A percentile compares a stretch with the other conserved stretches of the same genome.
Evolutionary conservation across 1,140 invertebrate species (phyloP).

Genomic region (Anoplolepis gracilipes): DNA sequence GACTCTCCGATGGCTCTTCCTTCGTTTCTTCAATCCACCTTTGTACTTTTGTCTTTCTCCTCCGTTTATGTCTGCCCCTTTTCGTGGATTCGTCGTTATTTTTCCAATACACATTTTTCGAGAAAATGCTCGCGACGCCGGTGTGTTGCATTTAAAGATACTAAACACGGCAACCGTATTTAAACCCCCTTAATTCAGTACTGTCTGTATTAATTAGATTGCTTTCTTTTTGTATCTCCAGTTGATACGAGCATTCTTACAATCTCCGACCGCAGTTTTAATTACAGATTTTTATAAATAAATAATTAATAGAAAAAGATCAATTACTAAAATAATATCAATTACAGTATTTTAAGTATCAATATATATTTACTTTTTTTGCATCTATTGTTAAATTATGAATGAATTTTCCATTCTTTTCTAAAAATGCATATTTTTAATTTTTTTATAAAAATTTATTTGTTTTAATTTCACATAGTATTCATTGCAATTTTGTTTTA

Average conservation of each 20-base stretch:
- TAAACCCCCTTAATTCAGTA: neutral
- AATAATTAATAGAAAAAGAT: neutral
- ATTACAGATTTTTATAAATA: neutral
- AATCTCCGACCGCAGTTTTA: neutral
- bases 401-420: slow-evolving; percentile 1
- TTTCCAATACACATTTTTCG: slow-evolving; percentile 56
- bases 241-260: neutral
- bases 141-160: slow-evolving; percentile 39
- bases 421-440: slow-evolving; percentile 30
- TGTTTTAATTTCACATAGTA: neutral
- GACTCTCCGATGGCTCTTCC: slow-evolving; percentile 65
- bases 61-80: neutral
- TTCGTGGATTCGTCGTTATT: slow-evolving; percentile 56
- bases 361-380: neutral
- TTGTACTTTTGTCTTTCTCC: slow-evolving; percentile 41
- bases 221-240: neutral
- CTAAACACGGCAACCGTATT: slow-evolving; percentile 1
- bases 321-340: too few species aligned
- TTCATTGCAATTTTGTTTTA: slow-evolving; percentile 15
- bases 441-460: slow-evolving; percentile 19
- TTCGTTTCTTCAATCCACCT: slow-evolving; percentile 45
- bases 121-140: slow-evolving; percentile 24
- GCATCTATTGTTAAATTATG: neutral
- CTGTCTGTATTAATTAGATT: neutral
- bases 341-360: neutral